Base-by-base conservation (phyloP, 2,888 invertebrate species). In the Melinaea menophilus region DNA sequence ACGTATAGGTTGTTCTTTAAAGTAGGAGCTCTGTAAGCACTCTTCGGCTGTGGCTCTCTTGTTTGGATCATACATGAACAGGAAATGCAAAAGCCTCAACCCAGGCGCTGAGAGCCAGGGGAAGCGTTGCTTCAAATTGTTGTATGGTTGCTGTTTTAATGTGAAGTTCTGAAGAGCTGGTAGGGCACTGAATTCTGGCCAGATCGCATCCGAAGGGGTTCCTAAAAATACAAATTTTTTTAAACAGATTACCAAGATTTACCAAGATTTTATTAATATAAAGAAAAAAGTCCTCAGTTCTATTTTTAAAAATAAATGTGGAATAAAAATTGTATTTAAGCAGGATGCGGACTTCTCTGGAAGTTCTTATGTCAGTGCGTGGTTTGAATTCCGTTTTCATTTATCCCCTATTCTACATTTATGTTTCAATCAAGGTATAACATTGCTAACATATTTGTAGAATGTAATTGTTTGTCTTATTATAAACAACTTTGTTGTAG, bases 41-140 rank as follows among this genome's bases (percentile, higher is more conserved):
- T 99, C 98, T 72, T 96, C 96, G 0, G 99, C 99, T 0, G 98
- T 98, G 0, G 98, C 98, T 64, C 98, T 92, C 88, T 98, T 98
- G 72, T 95, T 94, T 0, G 99, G 99, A 84, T 99, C 98, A 79
- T 98, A 99, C 96, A 98, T 98, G 82, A 99, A 98, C 48, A 99
- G 91, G 80, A 97, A 97, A 85, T 99, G 98, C 0, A 99, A 92
- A 11, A 99, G 92, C 2, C 97, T 91, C 57, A 98, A 91, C 0
- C 99, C 99, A 5, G 97, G 95, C 1, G 95, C 94, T 0, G 97
- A 96, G 13, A 99, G 89, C 95, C 97, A 97, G 0, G 97, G 96
- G 84, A 99, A 99, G 73, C 94, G 93, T 75, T 97, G 96, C 82
- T 98, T 97, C 56, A 99, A 86, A 85, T 98, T 99, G 80, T 99